These are phyloP conservation scores for Tachysurus fulvidraco DNA, from an alignment of 2,113 vertebrate genomes.

Conservation along the genomic window DNA sequence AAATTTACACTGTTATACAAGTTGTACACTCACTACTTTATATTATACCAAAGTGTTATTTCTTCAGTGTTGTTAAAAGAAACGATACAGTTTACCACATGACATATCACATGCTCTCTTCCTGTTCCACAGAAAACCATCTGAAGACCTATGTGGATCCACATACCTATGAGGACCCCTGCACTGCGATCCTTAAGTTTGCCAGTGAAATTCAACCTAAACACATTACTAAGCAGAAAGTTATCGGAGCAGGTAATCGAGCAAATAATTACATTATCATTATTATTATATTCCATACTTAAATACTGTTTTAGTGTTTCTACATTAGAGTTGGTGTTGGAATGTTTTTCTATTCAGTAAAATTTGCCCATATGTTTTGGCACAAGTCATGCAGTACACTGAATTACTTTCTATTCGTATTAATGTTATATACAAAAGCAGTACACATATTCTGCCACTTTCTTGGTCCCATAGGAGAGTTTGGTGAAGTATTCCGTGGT, in stretches of 20 bases:
- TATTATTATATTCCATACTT: neutral
- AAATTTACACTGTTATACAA: too few species aligned
- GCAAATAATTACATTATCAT: neutral
- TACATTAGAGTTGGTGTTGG: neutral
- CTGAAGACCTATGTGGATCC: conserved; percentile 95
- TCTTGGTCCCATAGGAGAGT: conserved; percentile 79
- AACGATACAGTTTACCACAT: neutral
- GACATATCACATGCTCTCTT: neutral
- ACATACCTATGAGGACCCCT: conserved; percentile 96
- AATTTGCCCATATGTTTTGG: neutral
- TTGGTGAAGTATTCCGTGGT: conserved; percentile 93
- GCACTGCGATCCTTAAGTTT: conserved; percentile 93
- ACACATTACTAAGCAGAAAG: conserved; percentile 86
- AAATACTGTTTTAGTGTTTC: neutral
- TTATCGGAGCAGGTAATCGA: conserved; percentile 89
- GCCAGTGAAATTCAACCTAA: conserved; percentile 88
- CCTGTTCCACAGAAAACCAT: conserved; percentile 80
- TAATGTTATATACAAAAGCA: neutral
- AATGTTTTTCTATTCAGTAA: neutral
- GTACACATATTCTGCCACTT: neutral
- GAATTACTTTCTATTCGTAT: neutral
- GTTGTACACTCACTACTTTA: too few species aligned
- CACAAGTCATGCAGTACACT: neutral
- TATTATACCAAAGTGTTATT: too few species aligned
- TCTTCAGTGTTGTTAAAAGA: too few species aligned